Evolutionary conservation across 2,797 vertebrate genomes (phyloP), one percentile per base, ranked within the genome.

Genomic region (Sebastes ruberrimus): DNA sequence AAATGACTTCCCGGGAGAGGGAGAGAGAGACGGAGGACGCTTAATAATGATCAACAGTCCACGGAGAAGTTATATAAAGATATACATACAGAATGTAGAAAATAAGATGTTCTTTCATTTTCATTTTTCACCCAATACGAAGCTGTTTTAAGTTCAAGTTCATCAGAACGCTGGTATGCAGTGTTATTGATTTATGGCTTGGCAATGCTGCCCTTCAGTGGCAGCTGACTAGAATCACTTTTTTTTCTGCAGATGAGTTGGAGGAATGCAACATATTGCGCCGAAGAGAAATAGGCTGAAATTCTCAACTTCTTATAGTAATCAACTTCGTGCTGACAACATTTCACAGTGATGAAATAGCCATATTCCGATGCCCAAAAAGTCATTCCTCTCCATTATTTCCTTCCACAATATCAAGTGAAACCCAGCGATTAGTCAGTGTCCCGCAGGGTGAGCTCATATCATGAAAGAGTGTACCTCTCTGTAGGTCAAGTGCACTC

Each of bases 131-230:
- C 27, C 56, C 66, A 71, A 70, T 64, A 53, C 33, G 18, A 77
- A 33, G 14, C 56, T 11, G 20, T 73, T 81, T 76, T 55, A 75
- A 67, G 69, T 90, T 87, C 46, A 83, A 84, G 80, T 85, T 88
- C 72, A 87, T 74, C 78, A 85, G 61, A 70, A 85, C n/a, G 74
- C 53, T 83, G 81, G 70, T 74, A 88, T 82, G 69, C 71, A 42
- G 68, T 55, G n/a, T 82, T 90, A 84, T 90, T 94, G 92, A 93
- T 94, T 93, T 93, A 93, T 85, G 90, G 93, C 90, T 95, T 95
- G 93, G 89, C 93, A 94, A 95, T 95, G 84, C 94, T 95, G 94
- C 93, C 94, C 93, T 94, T 93, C 93, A 93, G 94, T 95, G 94
- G 94, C 88, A 94, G 89, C 66, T 75, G 83, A 84, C 81, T 75